A percentile compares a stretch with the other conserved stretches of the same genome.
These are phyloP conservation scores for Lutjanus argentimaculatus DNA, from an alignment of 2,797 vertebrate species.

Conservation along the genomic window DNA sequence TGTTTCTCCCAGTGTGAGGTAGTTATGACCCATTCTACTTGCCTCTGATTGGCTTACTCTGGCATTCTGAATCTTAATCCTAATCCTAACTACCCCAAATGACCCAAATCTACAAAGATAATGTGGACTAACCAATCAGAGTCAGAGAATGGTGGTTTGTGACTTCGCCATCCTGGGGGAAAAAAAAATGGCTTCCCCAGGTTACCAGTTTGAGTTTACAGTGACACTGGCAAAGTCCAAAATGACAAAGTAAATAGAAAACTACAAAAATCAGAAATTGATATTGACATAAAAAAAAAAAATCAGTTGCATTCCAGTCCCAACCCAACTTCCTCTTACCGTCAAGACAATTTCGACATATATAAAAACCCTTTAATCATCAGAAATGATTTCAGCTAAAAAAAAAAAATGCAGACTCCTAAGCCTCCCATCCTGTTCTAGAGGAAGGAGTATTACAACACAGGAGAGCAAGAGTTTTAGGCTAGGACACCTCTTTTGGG, in stretches of 20 bases:
- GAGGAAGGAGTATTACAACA: slow-evolving; percentile 1
- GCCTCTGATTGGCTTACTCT: no score
- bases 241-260: background rate
- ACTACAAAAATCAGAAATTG: background rate
- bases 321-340: background rate
- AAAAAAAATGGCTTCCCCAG: background rate
- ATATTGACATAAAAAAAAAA: background rate
- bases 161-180: no score
- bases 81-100: no score
- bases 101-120: no score
- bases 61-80: no score
- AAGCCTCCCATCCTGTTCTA: background rate
- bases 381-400: background rate
- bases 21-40: no score
- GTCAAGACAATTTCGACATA: background rate
- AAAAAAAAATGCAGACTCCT: background rate
- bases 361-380: background rate
- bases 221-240: background rate
- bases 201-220: background rate
- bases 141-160: no score
- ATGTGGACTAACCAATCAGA: no score
- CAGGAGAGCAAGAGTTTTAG: slow-evolving; percentile 7
- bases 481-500: slow-evolving; percentile 44
- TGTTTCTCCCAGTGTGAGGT: no score
- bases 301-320: background rate